phyloP scores from a whole-genome alignment of 2,888 invertebrate species.

The Mycalesis mineus region DNA sequence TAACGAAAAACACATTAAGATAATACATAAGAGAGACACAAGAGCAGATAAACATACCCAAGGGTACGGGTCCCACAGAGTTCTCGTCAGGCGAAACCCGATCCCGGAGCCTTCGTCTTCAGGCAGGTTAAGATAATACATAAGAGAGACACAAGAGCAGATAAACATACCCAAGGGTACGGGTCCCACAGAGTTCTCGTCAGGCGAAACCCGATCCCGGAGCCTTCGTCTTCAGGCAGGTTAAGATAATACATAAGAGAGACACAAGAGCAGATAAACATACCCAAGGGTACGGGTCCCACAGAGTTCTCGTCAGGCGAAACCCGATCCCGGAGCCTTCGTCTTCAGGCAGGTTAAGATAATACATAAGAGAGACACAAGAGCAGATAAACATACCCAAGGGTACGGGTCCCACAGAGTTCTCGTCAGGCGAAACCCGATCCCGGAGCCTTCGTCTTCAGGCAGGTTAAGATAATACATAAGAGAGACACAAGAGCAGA shows the following conservation, averaged over 20 bases:
- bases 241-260: no score
- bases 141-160: neutral
- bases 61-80: slow-evolving; percentile 89
- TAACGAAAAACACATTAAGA: no score
- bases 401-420: slow-evolving; percentile 90
- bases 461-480: no score
- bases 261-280: slow-evolving; percentile 33
- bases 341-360: no score
- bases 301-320: slow-evolving; percentile 84
- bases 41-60: slow-evolving; percentile 76
- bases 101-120: slow-evolving; percentile 79
- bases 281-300: slow-evolving; percentile 91
- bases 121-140: slow-evolving; percentile 77
- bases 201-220: slow-evolving; percentile 83
- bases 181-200: slow-evolving; percentile 89
- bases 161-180: slow-evolving; percentile 84
- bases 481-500: neutral
- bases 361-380: no score
- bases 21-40: no score
- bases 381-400: slow-evolving; percentile 76
- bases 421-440: slow-evolving; percentile 85
- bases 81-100: slow-evolving; percentile 85
- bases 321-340: slow-evolving; percentile 82
- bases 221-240: slow-evolving; percentile 77
- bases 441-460: slow-evolving; percentile 77